Conservation (phyloP, 2,113 vertebrate species). For the Gymnorhina tibicen region DNA sequence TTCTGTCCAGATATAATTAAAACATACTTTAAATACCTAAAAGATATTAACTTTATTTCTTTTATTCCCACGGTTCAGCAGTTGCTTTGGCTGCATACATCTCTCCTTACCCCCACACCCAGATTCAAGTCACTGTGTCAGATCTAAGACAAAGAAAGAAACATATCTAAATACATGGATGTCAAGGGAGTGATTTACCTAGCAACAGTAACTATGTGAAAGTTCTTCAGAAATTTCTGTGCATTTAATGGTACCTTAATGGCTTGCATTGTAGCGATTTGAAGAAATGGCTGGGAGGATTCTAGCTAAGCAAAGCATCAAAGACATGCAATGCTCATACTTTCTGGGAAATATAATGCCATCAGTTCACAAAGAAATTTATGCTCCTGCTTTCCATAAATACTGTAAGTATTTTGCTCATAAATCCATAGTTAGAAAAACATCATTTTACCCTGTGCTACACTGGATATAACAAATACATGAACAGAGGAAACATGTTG, state of each 20-base stretch:
- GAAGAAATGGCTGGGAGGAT: neutral
- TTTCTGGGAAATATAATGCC: neutral
- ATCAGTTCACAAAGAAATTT: neutral
- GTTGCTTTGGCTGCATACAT: neutral
- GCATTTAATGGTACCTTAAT: neutral
- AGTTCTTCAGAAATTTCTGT: constrained; percentile 22
- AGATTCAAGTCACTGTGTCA: neutral
- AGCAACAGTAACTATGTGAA: constrained; percentile 61
- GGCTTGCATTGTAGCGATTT: neutral
- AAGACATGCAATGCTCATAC: neutral
- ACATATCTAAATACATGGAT: constrained; percentile 8
- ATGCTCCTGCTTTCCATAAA: neutral
- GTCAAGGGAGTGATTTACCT: constrained; percentile 54
- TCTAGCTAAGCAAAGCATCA: neutral
- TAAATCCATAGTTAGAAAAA: neutral
- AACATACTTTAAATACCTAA: neutral
- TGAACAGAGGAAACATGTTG: neutral
- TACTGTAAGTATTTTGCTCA: neutral
- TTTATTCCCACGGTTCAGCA: neutral
- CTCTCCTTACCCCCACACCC: neutral
- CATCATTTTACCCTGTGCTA: neutral
- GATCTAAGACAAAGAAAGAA: constrained; percentile 45
- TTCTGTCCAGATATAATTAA: neutral
- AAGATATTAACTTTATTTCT: neutral
- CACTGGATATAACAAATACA: neutral